Evolutionary conservation across 2,888 invertebrate genomes (phyloP), one percentile per base, ranked within the genome.

Genomic region (Eurytoma californica): DNA sequence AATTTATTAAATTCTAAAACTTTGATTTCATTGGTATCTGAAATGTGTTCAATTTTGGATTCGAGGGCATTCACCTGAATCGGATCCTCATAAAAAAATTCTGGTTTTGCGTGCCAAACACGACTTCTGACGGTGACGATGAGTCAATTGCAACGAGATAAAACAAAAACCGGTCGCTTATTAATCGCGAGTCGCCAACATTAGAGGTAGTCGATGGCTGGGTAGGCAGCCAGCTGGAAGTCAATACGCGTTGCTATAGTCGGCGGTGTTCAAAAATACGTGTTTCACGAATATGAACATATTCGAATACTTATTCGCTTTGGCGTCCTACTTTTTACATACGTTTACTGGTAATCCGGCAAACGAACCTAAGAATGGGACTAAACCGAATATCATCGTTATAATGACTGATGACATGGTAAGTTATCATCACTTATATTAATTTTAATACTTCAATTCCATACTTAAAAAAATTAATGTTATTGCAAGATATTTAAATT

Each of bases 391-490:
- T 82, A 91, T 93, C 69, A 85, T 93, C 30, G 89, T 92, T 70
- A 92, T 93, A 67, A 86, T 93, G 14, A 91, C 92, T 18, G 92
- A 92, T 88, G 92, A 92, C 85, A 83, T 92, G 87, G 92, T 92
- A 86, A 89, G 90, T 67, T 3, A n/a, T 55, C 30, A 18, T 30
- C 18, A 51, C 3, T 18, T 12, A 57, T 13, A 7, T 24, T 18
- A 12, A 2, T 24, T 16, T 13, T 14, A n/a, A 0, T 57, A 14
- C 7, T 58, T 24, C 12, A 3, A 24, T n/a, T 4, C n/a, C 30
- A 55, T 68, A 14, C 4, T 28, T 53, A 7, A 58, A 47, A 18
- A 55, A 53, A 12, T 3, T n/a, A n/a, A n/a, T n/a, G n/a, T n/a
- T n/a, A n/a, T n/a, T n/a, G n/a, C n/a, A 7, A 47, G 3, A 72